Evolutionary conservation across 1,140 invertebrate species (phyloP).

Genomic region (Apis mellifera): Amel_HAv3.1 CM009944.2:7591001-7591500

Average conservation of each 20-base stretch:
- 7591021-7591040: too few relatives aligned
- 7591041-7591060: too few relatives aligned
- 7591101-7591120: too few relatives aligned
- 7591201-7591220: neutral
- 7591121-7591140: neutral
- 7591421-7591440: neutral
- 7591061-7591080: too few relatives aligned
- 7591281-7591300: slow-evolving; percentile 3
- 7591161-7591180: slow-evolving; percentile 11
- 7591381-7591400: slow-evolving; percentile 9
- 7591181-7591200: slow-evolving; percentile 1
- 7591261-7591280: slow-evolving; percentile 44
- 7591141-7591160: neutral
- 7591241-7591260: slow-evolving; percentile 42
- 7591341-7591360: slow-evolving; percentile 30
- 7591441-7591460: too few relatives aligned
- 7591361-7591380: neutral
- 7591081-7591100: too few relatives aligned
- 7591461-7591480: neutral
- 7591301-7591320: slow-evolving; percentile 44
- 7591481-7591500: neutral
- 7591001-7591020: too few relatives aligned
- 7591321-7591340: slow-evolving; percentile 61
- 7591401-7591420: neutral
- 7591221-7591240: slow-evolving; percentile 44